Base-by-base conservation (phyloP, 1,140 invertebrate genomes). In the Stratiolaelaps scimitus region DNA sequence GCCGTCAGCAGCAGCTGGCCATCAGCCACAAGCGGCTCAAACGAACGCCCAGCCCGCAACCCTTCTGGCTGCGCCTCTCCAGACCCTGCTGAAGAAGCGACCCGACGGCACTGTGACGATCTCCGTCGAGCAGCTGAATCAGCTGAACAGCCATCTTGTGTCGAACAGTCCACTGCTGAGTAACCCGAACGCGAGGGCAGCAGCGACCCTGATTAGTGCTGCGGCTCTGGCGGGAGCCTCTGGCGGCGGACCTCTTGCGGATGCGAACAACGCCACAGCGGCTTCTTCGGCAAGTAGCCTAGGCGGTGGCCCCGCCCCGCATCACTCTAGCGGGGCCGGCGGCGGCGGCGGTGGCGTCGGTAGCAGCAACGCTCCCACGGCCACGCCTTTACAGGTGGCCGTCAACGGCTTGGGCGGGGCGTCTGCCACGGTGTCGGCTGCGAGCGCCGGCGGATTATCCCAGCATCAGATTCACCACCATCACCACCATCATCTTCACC, bases 391-490 rank as follows among this genome's bases (percentile, higher is more conserved):
- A 23, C 53, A 60, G 53, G 53, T 60, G 53, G 15, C 53, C 26
- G 53, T 60, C 1, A 60, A 60, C 26, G 19, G 40, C 10, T 65
- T 28, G 17, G 43, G 6, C 28, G 66, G 17, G 13, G n/a, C 23
- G 10, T 64, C n/a, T 65, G 30, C 66, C 67, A 69, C 17, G 26
- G 26, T 13, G 40, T 23, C 19, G 13, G 29, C 26, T 7, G 26
- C 5, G 5, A 10, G 34, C 4, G 10, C 34, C 10, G 34, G 34
- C 10, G 34, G 4, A 4, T 40, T 40, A 10, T 40, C 34, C 34
- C 34, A 40, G 10, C 34, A 40, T 10, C 34, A 40, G 34, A 40
- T 40, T 10, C 34, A 40, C 10, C 34, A 40, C 34, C 34, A 40
- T 10, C 34, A 40, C 34, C 34, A 40, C 10, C 34, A 40, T 10